Percentiles rank a stretch among this genome's conserved stretches.
phyloP scores from a whole-genome alignment of 2,797 vertebrate genomes.

The Ctenopoma multispine region DNA sequence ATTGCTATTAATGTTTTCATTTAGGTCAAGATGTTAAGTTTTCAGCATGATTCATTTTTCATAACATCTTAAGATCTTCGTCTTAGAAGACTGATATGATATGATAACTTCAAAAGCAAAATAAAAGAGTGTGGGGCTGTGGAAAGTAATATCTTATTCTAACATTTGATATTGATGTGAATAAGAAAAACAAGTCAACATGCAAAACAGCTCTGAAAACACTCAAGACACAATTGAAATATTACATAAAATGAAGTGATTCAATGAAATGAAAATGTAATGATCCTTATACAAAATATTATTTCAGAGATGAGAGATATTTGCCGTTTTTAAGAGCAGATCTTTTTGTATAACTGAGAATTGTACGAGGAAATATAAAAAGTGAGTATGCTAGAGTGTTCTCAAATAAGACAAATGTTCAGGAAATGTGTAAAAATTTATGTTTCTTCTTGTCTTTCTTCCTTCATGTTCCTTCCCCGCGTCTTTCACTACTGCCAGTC shows the following conservation, averaged over 20 bases:
- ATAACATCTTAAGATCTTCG: constrained; percentile 18
- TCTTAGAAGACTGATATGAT: constrained; percentile 7
- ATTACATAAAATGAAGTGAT: constrained; percentile 12
- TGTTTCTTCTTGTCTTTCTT: constrained; percentile 8
- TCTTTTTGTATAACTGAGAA: not conserved
- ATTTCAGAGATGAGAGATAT: constrained; percentile 30
- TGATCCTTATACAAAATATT: constrained; percentile 22
- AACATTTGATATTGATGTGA: constrained; percentile 24
- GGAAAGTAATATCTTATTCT: constrained; percentile 36
- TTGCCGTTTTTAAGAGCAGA: not conserved
- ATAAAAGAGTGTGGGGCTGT: not conserved
- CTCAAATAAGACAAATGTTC: no score
- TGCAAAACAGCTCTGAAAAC: constrained; percentile 31
- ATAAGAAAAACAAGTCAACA: constrained; percentile 21
- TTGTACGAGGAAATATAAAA: not conserved
- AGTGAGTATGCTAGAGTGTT: not conserved
- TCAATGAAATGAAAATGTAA: constrained; percentile 36
- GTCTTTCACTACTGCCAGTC: constrained; percentile 51
- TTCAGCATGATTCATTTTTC: constrained; percentile 18
- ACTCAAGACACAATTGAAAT: constrained; percentile 20
- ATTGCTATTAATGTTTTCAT: constrained; percentile 9
- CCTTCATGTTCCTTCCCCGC: not conserved
- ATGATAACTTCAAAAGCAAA: constrained; percentile 52
- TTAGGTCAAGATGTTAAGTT: constrained; percentile 26
- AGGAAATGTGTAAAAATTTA: not conserved